phyloP scores from a whole-genome alignment of 2,797 vertebrate species.

The Sebastes alutus region DNA sequence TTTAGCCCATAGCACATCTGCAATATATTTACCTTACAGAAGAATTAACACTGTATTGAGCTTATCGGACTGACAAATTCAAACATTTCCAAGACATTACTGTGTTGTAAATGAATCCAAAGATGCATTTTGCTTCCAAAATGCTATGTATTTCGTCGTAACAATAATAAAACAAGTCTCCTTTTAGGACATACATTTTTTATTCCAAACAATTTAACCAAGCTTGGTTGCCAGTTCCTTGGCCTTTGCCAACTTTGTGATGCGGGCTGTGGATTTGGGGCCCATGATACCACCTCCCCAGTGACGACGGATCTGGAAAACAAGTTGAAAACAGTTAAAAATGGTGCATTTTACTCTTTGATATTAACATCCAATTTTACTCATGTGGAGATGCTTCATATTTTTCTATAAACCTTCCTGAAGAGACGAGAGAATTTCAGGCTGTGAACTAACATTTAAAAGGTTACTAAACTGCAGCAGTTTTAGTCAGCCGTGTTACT shows the following conservation, averaged over 20 bases:
- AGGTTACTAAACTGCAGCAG: too few relatives aligned
- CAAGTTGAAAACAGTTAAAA: neutral
- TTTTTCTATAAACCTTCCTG: conserved; percentile 56
- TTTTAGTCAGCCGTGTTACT: too few relatives aligned
- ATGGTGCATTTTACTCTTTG: neutral
- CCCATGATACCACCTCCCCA: conserved; percentile 97
- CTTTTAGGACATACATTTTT: conserved; percentile 71
- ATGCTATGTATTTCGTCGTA: too few relatives aligned
- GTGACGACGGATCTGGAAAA: conserved; percentile 93
- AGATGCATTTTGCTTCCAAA: neutral
- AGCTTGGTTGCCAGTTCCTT: conserved; percentile 98
- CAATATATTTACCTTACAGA: too few relatives aligned
- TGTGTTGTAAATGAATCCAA: neutral
- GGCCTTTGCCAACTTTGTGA: conserved; percentile 95
- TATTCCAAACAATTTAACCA: conserved; percentile 91
- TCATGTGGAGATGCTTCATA: rapidly evolving
- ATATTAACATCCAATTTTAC: rapidly evolving
- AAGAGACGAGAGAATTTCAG: too few relatives aligned
- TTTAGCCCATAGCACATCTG: too few relatives aligned
- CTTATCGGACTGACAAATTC: neutral
- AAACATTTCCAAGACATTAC: neutral
- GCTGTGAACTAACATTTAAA: too few relatives aligned
- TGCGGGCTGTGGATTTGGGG: conserved; percentile 96
- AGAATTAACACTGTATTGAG: too few relatives aligned
- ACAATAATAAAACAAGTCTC: neutral